These are phyloP conservation scores for Remorina albescens DNA, from an alignment of 2,797 vertebrate genomes.

Conservation along the genomic window DNA sequence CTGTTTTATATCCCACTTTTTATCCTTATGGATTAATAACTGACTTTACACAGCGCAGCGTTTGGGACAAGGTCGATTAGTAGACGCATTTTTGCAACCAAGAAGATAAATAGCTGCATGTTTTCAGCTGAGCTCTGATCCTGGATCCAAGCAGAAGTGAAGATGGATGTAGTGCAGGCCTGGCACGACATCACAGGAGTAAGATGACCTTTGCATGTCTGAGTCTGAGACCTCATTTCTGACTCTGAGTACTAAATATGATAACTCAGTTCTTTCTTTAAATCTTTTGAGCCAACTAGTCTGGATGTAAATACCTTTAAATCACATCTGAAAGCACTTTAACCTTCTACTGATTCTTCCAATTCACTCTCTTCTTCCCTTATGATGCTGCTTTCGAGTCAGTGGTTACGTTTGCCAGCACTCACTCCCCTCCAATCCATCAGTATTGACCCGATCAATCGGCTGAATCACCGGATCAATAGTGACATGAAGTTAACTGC, in stretches of 20 bases:
- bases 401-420: slow-evolving; percentile 30
- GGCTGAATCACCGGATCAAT: slow-evolving; percentile 76
- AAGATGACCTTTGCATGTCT: no score
- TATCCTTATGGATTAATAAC: neutral
- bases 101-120: neutral
- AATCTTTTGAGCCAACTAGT: no score
- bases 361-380: no score
- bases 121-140: slow-evolving; percentile 19
- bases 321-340: neutral
- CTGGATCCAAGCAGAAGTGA: no score
- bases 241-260: neutral
- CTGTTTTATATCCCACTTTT: neutral
- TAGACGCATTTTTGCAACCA: neutral
- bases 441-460: slow-evolving; percentile 68
- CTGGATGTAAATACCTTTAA: neutral
- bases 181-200: no score
- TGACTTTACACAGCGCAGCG: neutral
- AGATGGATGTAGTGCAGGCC: no score
- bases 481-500: slow-evolving; percentile 72
- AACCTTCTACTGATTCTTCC: neutral
- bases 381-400: neutral
- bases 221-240: no score
- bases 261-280: neutral
- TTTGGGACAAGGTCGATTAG: neutral
- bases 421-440: slow-evolving; percentile 68